Evolutionary conservation across 2,888 invertebrate species (phyloP).

Genomic region (Conomelus anceps): DNA sequence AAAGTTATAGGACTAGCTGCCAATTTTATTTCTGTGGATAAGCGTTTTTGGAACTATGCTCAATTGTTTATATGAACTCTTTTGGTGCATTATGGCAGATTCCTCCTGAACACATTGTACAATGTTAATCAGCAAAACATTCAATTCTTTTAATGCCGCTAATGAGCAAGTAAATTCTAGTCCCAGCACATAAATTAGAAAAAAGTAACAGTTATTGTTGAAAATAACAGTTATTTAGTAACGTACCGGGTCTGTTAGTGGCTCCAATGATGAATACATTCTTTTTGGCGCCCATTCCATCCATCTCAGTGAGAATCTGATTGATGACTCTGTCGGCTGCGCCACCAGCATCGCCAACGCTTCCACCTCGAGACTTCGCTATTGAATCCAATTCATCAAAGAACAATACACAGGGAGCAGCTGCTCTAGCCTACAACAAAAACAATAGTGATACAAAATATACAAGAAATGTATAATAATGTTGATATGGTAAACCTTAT

Average conservation of each 20-base stretch:
- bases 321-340: slow-evolving; percentile 99
- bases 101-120: too few species aligned
- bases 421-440: slow-evolving; percentile 75
- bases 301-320: slow-evolving; percentile 99
- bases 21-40: too few species aligned
- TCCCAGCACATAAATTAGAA: too few species aligned
- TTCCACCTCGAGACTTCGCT: slow-evolving; percentile 97
- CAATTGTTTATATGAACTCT: too few species aligned
- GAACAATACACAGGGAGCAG: slow-evolving; percentile 98
- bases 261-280: slow-evolving; percentile 99
- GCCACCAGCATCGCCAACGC: slow-evolving; percentile 94
- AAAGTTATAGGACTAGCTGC: too few species aligned
- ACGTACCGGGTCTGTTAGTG: slow-evolving; percentile 67
- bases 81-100: too few species aligned
- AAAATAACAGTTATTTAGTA: neutral
- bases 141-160: neutral
- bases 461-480: too few species aligned
- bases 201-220: too few species aligned
- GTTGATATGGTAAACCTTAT: too few species aligned
- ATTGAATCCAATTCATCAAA: slow-evolving; percentile 99
- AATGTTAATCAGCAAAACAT: neutral
- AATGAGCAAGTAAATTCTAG: too few species aligned
- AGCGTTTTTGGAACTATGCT: too few species aligned
- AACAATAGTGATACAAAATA: too few species aligned
- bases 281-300: slow-evolving; percentile 99